phyloP scores from a whole-genome alignment of 2,113 vertebrate species.

The Sceloporus tristichus region DNA sequence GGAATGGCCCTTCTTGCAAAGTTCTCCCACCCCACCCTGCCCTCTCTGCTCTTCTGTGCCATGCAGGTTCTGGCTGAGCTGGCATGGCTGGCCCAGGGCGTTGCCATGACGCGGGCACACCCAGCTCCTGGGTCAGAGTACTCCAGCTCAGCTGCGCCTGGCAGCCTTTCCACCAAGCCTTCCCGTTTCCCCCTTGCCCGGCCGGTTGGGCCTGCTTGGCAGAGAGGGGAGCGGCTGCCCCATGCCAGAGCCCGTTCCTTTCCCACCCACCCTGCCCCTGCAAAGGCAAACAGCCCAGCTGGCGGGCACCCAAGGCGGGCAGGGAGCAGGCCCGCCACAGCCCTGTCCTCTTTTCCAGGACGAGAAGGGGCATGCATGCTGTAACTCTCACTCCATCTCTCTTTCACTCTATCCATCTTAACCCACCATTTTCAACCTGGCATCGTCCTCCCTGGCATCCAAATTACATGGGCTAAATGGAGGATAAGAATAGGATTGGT shows the following conservation, averaged over 20 bases:
- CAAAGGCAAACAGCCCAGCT: slow-evolving; percentile 61
- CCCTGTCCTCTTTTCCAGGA: slow-evolving; percentile 37
- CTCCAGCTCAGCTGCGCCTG: slow-evolving; percentile 20
- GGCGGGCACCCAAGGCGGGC: slow-evolving; percentile 60
- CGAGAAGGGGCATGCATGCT: slow-evolving; percentile 65
- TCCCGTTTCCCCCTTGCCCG: slow-evolving; percentile 33
- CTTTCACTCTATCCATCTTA: too few relatives aligned
- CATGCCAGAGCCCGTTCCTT: slow-evolving; percentile 50
- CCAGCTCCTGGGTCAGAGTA: slow-evolving; percentile 21
- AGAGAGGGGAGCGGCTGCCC: slow-evolving; percentile 60
- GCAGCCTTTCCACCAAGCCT: not conserved
- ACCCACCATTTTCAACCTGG: not conserved
- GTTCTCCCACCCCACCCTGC: not conserved
- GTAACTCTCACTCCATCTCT: not conserved
- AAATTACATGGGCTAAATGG: not conserved
- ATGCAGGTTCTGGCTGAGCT: not conserved
- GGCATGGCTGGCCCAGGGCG: slow-evolving; percentile 15
- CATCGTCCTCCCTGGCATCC: not conserved
- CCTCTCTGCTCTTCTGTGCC: not conserved
- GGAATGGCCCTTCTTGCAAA: too few relatives aligned
- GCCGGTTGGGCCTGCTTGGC: slow-evolving; percentile 71
- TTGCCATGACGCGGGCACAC: not conserved
- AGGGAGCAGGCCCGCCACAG: slow-evolving; percentile 58
- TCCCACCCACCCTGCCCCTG: slow-evolving; percentile 50
- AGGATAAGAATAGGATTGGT: too few relatives aligned